These are phyloP conservation scores for Sitophilus oryzae DNA, from an alignment of 1,140 invertebrate genomes.

Conservation along the genomic window DNA sequence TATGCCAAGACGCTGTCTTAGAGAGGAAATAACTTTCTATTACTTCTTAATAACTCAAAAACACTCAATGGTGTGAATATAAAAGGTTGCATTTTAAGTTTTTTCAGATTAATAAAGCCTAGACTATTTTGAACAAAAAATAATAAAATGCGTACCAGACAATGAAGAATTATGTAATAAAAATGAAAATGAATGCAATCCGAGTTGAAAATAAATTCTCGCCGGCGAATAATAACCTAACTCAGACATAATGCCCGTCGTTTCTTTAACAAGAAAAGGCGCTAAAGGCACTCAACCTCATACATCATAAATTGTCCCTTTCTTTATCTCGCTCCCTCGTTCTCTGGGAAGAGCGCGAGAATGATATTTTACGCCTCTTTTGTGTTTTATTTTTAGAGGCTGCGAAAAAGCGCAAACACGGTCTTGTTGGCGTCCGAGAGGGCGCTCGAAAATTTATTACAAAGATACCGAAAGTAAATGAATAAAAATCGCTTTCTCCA, in stretches of 20 bases:
- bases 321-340: too few species aligned
- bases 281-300: neutral
- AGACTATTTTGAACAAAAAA: too few species aligned
- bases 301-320: neutral
- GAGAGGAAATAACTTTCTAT: too few species aligned
- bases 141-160: too few species aligned
- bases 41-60: too few species aligned
- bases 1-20: too few species aligned
- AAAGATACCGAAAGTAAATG: neutral
- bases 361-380: neutral
- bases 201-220: neutral
- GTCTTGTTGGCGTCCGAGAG: neutral
- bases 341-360: too few species aligned
- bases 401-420: neutral
- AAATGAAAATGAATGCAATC: neutral
- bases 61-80: too few species aligned
- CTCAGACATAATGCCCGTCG: neutral
- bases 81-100: too few species aligned
- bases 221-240: neutral
- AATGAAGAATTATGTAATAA: too few species aligned
- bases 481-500: neutral
- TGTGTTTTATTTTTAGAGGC: neutral
- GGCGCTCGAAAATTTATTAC: neutral
- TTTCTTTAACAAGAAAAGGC: neutral
- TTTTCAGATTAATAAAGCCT: too few species aligned